Evolutionary conservation across 2,888 invertebrate species (phyloP).

Genomic region (Acanthacorydalis orientalis): DNA sequence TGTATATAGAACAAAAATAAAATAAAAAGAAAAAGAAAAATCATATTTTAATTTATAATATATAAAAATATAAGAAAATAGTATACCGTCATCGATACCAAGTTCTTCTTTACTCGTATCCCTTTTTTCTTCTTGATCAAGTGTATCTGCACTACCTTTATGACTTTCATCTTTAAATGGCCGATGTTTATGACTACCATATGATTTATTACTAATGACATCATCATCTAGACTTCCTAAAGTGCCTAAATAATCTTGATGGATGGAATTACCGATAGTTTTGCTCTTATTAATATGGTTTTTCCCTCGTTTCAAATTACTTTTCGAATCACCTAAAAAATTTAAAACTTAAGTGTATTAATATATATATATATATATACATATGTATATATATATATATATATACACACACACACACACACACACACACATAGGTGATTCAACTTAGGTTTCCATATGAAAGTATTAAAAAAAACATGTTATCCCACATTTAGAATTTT

Average conservation of each 20-base stretch:
- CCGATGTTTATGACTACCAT: constrained; percentile 81
- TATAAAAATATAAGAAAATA: neutral
- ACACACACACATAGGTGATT: neutral
- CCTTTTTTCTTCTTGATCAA: constrained; percentile 68
- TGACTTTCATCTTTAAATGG: constrained; percentile 82
- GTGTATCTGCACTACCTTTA: constrained; percentile 72
- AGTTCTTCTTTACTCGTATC: constrained; percentile 84
- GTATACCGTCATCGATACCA: constrained; percentile 58
- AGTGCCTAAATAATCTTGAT: constrained; percentile 24
- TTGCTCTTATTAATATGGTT: constrained; percentile 64
- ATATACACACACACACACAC: neutral
- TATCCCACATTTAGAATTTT: too few relatives aligned
- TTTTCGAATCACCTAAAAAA: constrained; percentile 53
- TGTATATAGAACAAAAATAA: too few relatives aligned
- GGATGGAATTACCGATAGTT: constrained; percentile 59
- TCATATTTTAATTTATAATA: neutral
- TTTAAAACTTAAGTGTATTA: neutral
- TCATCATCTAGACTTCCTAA: constrained; percentile 38
- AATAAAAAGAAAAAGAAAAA: neutral
- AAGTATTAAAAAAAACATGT: too few relatives aligned
- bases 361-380: too few relatives aligned
- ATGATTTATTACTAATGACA: constrained; percentile 77
- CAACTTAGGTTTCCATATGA: too few relatives aligned
- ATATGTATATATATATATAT: too few relatives aligned
- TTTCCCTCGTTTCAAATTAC: constrained; percentile 68